phyloP scores from a whole-genome alignment of 1,140 invertebrate genomes.

The Drosophila littoralis region DNA sequence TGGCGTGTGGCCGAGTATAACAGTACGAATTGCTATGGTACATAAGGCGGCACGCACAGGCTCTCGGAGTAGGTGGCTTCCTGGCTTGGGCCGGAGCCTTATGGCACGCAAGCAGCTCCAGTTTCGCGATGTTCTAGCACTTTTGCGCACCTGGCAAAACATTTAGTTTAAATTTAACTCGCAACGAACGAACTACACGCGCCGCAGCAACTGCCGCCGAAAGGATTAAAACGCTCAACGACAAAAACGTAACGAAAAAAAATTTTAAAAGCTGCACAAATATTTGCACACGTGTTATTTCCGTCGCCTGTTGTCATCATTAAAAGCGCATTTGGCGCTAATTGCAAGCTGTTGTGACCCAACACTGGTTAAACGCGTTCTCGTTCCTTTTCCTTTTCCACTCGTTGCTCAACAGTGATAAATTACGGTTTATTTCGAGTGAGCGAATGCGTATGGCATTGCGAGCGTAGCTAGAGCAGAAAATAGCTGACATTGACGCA shows the following conservation, averaged over 20 bases:
- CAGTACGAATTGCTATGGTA: constrained; percentile 1
- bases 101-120: constrained; percentile 36
- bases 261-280: constrained; percentile 61
- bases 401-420: constrained; percentile 23
- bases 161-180: constrained; percentile 82
- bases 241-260: constrained; percentile 26
- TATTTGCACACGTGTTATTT: constrained; percentile 55
- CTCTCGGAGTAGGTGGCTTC: background rate
- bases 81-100: background rate
- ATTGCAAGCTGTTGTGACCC: constrained; percentile 31
- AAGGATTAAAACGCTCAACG: constrained; percentile 26
- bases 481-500: constrained; percentile 70
- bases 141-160: constrained; percentile 42
- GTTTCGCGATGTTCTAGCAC: constrained; percentile 50
- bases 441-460: constrained; percentile 31
- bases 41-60: constrained; percentile 31
- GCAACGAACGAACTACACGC: constrained; percentile 66
- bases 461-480: constrained; percentile 5
- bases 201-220: constrained; percentile 21
- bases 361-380: background rate
- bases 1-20: constrained; percentile 35
- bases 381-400: constrained; percentile 6
- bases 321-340: constrained; percentile 74
- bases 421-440: constrained; percentile 62
- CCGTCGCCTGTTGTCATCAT: constrained; percentile 52